Conservation (phyloP, 2,797 vertebrate genomes). For the Anomalospiza imberbis region DNA sequence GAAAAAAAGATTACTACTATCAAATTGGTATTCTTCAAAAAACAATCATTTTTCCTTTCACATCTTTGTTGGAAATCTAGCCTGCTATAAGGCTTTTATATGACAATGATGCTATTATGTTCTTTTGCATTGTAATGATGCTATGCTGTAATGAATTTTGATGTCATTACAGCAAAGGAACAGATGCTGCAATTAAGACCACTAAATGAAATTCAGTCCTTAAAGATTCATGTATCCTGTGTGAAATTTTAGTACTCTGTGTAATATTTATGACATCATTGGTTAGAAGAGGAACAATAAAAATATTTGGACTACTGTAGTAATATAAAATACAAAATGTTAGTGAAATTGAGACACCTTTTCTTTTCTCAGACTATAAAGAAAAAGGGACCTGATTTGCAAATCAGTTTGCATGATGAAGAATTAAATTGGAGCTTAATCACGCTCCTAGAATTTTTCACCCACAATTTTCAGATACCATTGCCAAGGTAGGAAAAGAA, state of each 20-base stretch:
- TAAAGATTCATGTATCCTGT: neutral
- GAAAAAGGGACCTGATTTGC: neutral
- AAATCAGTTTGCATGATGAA: neutral
- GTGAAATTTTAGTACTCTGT: neutral
- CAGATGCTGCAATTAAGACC: conserved; percentile 41
- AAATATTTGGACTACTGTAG: neutral
- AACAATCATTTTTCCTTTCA: neutral
- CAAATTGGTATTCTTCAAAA: neutral
- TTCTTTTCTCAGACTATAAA: neutral
- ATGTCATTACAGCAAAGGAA: conserved; percentile 7
- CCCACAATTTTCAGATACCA: neutral
- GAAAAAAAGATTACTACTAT: neutral
- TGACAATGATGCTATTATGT: neutral
- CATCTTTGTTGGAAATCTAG: neutral
- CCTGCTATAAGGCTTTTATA: conserved; percentile 8
- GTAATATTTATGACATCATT: neutral
- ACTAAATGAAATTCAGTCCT: neutral
- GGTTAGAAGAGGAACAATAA: neutral
- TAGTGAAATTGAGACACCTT: neutral
- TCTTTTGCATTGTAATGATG: conserved; percentile 12
- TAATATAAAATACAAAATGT: neutral
- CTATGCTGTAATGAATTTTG: conserved; percentile 32
- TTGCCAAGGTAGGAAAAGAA: neutral
- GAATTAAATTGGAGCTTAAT: neutral
- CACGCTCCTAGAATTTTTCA: neutral